Evolutionary conservation across 2,888 invertebrate genomes (phyloP).

Genomic region (Amblyteles armatorius): DNA sequence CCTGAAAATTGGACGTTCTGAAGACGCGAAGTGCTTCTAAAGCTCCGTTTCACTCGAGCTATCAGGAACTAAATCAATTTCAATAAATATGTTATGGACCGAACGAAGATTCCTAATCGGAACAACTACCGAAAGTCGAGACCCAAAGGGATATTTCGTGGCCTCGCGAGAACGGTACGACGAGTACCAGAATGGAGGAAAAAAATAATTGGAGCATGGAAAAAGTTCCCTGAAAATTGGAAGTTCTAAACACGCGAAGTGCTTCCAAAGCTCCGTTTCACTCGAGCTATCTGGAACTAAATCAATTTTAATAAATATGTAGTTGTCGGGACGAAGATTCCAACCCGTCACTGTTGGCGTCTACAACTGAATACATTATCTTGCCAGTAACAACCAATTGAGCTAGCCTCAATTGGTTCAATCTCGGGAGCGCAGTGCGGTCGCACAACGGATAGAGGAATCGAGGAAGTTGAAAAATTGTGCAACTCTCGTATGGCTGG

Average conservation of each 20-base stretch:
- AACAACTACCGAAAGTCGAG: slow-evolving; percentile 41
- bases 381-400: slow-evolving; percentile 58
- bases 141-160: slow-evolving; percentile 10
- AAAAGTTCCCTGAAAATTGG: neutral
- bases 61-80: too few species aligned
- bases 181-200: too few species aligned
- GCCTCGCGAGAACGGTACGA: neutral
- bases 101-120: neutral
- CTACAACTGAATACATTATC: slow-evolving; percentile 48
- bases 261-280: neutral
- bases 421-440: slow-evolving; percentile 43
- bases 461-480: slow-evolving; percentile 60
- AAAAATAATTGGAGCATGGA: neutral
- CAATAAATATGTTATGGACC: too few species aligned
- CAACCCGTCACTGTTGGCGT: neutral
- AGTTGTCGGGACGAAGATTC: neutral
- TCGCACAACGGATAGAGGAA: slow-evolving; percentile 33
- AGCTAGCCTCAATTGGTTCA: slow-evolving; percentile 67
- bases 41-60: too few species aligned
- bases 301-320: neutral
- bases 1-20: too few species aligned
- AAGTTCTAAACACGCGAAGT: neutral
- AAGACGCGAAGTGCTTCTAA: too few species aligned
- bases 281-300: neutral
- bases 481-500: slow-evolving; percentile 15